phyloP scores from a whole-genome alignment of 1,140 invertebrate genomes.

The Bicyclus anynana region DNA sequence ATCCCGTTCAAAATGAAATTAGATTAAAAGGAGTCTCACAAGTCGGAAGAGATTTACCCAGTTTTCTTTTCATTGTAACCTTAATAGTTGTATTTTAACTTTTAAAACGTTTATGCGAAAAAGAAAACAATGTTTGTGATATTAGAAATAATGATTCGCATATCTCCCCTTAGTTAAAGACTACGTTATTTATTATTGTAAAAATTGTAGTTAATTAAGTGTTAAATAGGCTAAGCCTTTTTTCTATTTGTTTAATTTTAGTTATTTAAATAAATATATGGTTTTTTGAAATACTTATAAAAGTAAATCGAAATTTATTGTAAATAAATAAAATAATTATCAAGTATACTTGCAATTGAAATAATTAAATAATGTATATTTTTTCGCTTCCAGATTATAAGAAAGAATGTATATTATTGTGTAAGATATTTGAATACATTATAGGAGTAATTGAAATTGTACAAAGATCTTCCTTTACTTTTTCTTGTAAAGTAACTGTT shows the following conservation, averaged over 20 bases:
- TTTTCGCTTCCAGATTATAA: neutral
- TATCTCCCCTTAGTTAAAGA: conserved; percentile 35
- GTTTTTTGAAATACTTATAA: too few relatives aligned
- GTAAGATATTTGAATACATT: neutral
- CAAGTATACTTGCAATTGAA: neutral
- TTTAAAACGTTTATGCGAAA: conserved; percentile 31
- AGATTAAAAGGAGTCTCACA: conserved; percentile 61
- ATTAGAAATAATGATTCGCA: conserved; percentile 55
- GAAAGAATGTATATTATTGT: neutral
- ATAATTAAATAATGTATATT: neutral
- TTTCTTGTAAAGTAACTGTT: too few relatives aligned
- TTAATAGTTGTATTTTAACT: conserved; percentile 48
- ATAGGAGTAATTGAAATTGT: neutral
- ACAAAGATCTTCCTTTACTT: too few relatives aligned
- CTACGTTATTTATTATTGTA: conserved; percentile 27
- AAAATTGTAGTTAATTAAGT: conserved; percentile 27
- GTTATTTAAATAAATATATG: too few relatives aligned
- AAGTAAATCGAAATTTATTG: conserved; percentile 20
- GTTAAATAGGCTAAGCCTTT: conserved; percentile 33
- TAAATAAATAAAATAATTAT: conserved; percentile 1
- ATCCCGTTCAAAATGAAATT: conserved; percentile 68
- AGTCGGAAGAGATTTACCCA: conserved; percentile 37
- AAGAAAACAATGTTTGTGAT: conserved; percentile 70
- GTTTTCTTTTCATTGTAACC: conserved; percentile 34
- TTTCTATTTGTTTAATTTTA: too few relatives aligned